Base-by-base conservation (phyloP, 2,888 invertebrate species). In the Saturnia japonica region DNA sequence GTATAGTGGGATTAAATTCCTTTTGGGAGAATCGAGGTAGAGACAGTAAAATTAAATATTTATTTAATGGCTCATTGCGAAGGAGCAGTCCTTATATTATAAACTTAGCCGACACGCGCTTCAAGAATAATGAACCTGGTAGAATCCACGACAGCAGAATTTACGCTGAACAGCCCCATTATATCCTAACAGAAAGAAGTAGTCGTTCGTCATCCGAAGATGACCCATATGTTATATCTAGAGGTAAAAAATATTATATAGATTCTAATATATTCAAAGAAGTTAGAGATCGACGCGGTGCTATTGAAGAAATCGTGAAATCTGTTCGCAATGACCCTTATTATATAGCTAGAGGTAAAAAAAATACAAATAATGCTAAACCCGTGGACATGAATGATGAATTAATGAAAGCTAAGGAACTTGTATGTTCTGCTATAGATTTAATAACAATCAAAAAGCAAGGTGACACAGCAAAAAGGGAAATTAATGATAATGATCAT, bases 341-440 rank as follows among this genome's bases (percentile, higher is more conserved):
- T 77, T 94, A 93, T 70, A 94, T 94, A 67, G 94, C 94, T 0
- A 83, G 95, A 80, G 95, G 95, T n/a, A 95, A 94, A 77, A 95
- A 93, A 75, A 82, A 87, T 72, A 60, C 42, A 0, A 76, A 77
- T 6, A 42, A 68, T n/a, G 73, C 70, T 12, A 85, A 82, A 72
- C 74, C 75, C 40, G 76, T 71, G 12, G 88, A 87, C 71, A 70
- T 79, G 1, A 76, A 74, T 34, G 82, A 86, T 1, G 84, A 87
- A 68, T 80, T 84, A 54, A 67, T 71, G 0, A 93, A 89, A 80
- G 85, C 85, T 1, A 91, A 86, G 73, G 88, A 93, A 68, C 78
- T 93, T 3, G 85, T 93, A 66, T 94, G 94, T 75, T 83, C 91
- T 25, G 85, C 89, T 6, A 79, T 92, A 34, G 86, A 89, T 69